phyloP scores from a whole-genome alignment of 2,888 invertebrate genomes.

The Nomada goodeniana region DNA sequence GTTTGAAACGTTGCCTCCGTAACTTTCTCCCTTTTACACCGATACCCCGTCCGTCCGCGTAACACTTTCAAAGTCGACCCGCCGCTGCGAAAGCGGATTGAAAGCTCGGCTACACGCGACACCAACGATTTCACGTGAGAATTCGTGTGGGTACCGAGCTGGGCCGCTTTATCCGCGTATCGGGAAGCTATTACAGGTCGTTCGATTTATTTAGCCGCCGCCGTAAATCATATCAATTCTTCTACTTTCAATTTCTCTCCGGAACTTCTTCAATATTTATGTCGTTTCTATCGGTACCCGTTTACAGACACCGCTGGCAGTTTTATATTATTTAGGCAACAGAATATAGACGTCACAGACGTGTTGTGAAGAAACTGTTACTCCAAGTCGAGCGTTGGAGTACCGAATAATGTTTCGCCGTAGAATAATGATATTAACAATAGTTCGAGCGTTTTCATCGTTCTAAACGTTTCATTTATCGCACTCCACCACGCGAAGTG shows the following conservation, averaged over 20 bases:
- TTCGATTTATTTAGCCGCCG: neutral
- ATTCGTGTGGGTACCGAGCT: conserved; percentile 8
- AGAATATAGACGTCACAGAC: too few relatives aligned
- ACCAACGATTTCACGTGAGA: conserved; percentile 30
- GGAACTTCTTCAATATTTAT: neutral
- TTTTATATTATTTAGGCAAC: too few relatives aligned
- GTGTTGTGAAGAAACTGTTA: neutral
- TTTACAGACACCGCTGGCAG: too few relatives aligned
- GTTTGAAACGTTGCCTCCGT: conserved; percentile 64
- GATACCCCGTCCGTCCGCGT: conserved; percentile 15
- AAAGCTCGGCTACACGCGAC: conserved; percentile 47
- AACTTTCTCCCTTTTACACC: conserved; percentile 63
- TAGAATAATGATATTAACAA: neutral
- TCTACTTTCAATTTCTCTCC: neutral
- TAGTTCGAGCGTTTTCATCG: neutral
- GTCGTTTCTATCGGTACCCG: too few relatives aligned
- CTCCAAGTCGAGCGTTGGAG: neutral
- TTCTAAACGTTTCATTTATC: neutral
- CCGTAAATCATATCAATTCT: neutral
- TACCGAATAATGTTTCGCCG: neutral
- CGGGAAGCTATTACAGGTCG: neutral
- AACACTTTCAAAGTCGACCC: conserved; percentile 68
- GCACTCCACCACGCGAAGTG: conserved; percentile 12
- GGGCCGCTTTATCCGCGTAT: neutral
- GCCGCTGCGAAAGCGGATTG: conserved; percentile 60